Percentiles rank a stretch among this genome's conserved stretches.
Evolutionary conservation across 2,888 invertebrate species (phyloP).

Genomic region (Parasteatoda lunata): DNA sequence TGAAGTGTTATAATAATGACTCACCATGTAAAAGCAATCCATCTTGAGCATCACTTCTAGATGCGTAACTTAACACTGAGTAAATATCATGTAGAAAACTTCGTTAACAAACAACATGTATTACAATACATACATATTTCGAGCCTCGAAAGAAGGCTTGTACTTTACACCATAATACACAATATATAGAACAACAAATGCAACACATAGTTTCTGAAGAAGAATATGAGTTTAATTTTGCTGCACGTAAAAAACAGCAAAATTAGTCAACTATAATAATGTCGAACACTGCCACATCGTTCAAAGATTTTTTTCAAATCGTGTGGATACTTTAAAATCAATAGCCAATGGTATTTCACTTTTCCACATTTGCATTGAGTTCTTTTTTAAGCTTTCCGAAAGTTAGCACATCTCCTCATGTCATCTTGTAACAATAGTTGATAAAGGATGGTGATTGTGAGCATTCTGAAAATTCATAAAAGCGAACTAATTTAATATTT

Average conservation of each 20-base stretch:
- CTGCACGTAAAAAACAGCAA: background rate
- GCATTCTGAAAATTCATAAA: slow-evolving; percentile 21
- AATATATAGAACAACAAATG: slow-evolving; percentile 39
- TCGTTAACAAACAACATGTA: background rate
- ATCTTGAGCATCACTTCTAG: no score
- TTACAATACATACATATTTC: background rate
- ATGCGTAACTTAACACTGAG: no score
- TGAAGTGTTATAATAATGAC: no score
- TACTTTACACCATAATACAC: background rate
- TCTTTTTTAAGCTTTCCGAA: slow-evolving; percentile 13
- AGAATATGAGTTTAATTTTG: background rate
- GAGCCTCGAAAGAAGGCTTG: slow-evolving; percentile 12
- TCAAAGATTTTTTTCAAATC: no score
- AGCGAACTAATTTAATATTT: no score
- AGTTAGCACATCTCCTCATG: slow-evolving; percentile 45
- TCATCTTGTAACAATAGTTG: slow-evolving; percentile 58
- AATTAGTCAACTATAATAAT: background rate
- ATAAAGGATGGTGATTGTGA: slow-evolving; percentile 51
- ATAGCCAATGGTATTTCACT: background rate
- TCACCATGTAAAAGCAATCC: no score
- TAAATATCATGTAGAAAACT: background rate
- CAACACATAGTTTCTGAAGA: slow-evolving; percentile 7
- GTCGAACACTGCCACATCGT: background rate
- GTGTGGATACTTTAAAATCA: no score
- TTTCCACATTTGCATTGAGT: slow-evolving; percentile 14